Evolutionary conservation across 2,888 invertebrate species (phyloP), one percentile per base, ranked within the genome.

Genomic region (Sisyra nigra): DNA sequence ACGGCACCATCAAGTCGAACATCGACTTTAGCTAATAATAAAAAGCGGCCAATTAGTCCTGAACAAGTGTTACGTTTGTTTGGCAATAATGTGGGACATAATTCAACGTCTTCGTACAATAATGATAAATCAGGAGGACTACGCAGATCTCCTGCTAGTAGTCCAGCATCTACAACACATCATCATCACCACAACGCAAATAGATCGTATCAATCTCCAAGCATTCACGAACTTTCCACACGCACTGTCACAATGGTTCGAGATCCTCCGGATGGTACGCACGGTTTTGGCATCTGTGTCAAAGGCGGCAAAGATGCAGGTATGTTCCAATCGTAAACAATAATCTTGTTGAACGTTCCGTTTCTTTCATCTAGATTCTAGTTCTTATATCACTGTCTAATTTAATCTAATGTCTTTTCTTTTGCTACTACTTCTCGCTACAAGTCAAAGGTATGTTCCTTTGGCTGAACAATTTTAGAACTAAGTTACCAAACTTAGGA

Each of bases 261-360:
- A 49, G 85, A 86, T 58, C 76, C 76, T 42, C 78, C 81, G 48
- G 83, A 84, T 58, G 78, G 78, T 52, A 74, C 76, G 37, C 87
- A 86, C 60, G 87, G 87, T 47, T 88, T 87, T 66, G 87, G 87
- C 48, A 87, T 88, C 57, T 88, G 87, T 68, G 87, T 88, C 59
- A 88, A 88, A 66, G 87, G 87, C 56, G 87, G 87, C 53, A 86
- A 86, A 67, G 86, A 87, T 63, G 80, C 86, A 62, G 86, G 87
- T 86, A 61, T 63, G 60, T 48, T 17, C 24, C 18, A 24, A 19
- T 9, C 14, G 14, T 9, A 24, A 38, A 17, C 14, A 11, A 32
- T 19, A 31, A 13, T 41, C 40, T 35, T 41, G 41, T 18, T 13
- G 19, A 44, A 39, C n/a, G n/a, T 40, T 15, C 15, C 10, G 19